Evolutionary conservation across 2,113 vertebrate genomes (phyloP).

Genomic region (Amazona guildingii): DNA sequence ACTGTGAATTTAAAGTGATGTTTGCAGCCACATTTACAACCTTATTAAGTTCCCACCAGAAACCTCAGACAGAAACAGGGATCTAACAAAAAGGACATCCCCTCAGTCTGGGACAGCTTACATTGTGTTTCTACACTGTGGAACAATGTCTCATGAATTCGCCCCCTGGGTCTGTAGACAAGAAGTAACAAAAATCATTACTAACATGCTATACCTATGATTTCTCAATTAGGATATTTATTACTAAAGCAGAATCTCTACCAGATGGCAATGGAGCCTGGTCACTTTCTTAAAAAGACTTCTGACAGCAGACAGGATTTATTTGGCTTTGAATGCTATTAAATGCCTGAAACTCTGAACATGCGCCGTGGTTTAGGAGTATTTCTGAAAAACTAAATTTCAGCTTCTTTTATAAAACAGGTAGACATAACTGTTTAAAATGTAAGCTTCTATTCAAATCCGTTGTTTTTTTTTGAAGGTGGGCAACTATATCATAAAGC

Average conservation of each 20-base stretch:
- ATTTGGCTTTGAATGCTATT: not conserved
- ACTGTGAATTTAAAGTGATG: not conserved
- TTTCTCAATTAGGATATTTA: not conserved
- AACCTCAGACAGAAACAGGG: not conserved
- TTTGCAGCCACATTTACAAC: not conserved
- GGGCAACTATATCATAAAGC: not conserved
- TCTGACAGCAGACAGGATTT: not conserved
- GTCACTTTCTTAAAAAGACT: not conserved
- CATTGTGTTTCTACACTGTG: not conserved
- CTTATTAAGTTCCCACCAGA: not conserved
- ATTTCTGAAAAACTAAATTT: not conserved
- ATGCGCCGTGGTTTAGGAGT: not conserved
- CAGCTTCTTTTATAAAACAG: not conserved
- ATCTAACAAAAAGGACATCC: not conserved
- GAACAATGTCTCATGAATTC: not conserved
- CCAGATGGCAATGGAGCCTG: not conserved
- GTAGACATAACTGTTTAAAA: not conserved
- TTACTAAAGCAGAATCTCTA: not conserved
- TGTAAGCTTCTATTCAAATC: not conserved
- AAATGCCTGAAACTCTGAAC: not conserved
- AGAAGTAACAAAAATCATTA: not conserved
- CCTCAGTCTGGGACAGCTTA: not conserved
- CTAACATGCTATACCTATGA: not conserved
- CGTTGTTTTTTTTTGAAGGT: not conserved
- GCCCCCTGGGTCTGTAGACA: not conserved